Conservation (phyloP, 2,113 vertebrate species). For the Centropus bengalensis region DNA sequence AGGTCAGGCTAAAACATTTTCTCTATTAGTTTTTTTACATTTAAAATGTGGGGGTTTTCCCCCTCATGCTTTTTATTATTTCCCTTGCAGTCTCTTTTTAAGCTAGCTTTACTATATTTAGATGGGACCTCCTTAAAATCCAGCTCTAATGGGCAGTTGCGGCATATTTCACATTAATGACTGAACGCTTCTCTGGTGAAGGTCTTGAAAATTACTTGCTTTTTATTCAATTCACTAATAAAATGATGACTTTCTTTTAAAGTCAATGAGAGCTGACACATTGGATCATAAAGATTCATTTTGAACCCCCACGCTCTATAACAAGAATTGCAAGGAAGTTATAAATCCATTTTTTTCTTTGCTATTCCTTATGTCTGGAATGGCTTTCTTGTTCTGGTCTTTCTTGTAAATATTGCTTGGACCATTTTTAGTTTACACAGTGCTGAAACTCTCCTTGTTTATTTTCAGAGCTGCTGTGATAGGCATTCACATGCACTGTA, state of each 20-base stretch:
- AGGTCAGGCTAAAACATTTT: not conserved
- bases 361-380: not conserved
- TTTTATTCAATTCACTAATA: not conserved
- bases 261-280: not conserved
- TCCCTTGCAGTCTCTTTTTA: rapidly evolving
- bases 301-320: not conserved
- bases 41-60: not conserved
- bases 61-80: no score
- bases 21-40: not conserved
- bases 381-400: not conserved
- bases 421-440: not conserved
- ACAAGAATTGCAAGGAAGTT: not conserved
- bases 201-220: not conserved
- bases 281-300: not conserved
- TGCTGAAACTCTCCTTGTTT: not conserved
- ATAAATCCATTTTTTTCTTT: not conserved
- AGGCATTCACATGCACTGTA: not conserved
- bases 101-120: not conserved
- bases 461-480: not conserved
- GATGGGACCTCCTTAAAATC: not conserved
- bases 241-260: not conserved
- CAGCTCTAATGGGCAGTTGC: not conserved
- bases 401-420: not conserved
- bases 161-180: not conserved
- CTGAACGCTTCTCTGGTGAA: not conserved